Evolutionary conservation across 1,140 invertebrate species (phyloP).

Genomic region (Drosophila chauvacae): DNA sequence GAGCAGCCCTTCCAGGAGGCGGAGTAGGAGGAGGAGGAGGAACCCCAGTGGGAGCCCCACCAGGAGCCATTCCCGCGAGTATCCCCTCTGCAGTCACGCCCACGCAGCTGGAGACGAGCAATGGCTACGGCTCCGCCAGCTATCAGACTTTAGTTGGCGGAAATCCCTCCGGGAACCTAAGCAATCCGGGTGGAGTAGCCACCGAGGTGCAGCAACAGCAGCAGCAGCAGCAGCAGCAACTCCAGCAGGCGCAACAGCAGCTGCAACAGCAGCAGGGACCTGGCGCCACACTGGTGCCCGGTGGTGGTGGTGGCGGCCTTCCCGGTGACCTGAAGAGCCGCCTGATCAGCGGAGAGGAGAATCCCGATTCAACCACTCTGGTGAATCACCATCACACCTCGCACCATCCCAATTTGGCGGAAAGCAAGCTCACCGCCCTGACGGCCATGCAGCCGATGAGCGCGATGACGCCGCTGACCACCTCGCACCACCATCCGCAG

Average conservation of each 20-base stretch:
- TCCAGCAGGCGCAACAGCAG: conserved; percentile 47
- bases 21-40: conserved; percentile 10
- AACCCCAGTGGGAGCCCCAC: conserved; percentile 18
- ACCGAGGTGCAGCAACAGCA: conserved; percentile 56
- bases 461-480: conserved; percentile 70
- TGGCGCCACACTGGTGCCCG: conserved; percentile 19
- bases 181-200: conserved; percentile 29
- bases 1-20: conserved; percentile 10
- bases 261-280: conserved; percentile 25
- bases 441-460: conserved; percentile 82
- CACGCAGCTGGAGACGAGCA: conserved; percentile 62
- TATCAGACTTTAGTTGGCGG: conserved; percentile 65
- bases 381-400: conserved; percentile 71
- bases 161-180: conserved; percentile 40
- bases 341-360: conserved; percentile 75
- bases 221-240: conserved; percentile 32
- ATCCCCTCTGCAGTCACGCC: conserved; percentile 35
- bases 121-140: conserved; percentile 54
- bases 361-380: conserved; percentile 82
- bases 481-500: conserved; percentile 58
- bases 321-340: conserved; percentile 76
- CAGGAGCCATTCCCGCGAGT: conserved; percentile 33
- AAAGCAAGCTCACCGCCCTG: conserved; percentile 80
- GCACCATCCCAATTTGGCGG: conserved; percentile 67
- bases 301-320: conserved; percentile 15